phyloP scores from a whole-genome alignment of 2,797 vertebrate species.

The Notolabrus celidotus region DNA sequence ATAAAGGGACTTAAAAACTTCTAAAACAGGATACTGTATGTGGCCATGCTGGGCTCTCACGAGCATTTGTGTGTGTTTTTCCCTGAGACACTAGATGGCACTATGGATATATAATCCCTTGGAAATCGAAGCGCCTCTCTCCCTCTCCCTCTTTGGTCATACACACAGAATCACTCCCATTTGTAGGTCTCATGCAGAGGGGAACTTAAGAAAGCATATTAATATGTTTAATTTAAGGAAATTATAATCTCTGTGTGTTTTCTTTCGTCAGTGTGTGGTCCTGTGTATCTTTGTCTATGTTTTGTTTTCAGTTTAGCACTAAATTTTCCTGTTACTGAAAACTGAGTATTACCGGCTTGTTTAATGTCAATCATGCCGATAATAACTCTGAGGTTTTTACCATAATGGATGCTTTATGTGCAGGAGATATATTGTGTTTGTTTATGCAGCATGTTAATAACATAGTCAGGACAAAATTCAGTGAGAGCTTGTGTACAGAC shows the following conservation, averaged over 20 bases:
- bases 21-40: no score
- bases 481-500: slow-evolving; percentile 27
- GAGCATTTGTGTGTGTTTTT: slow-evolving; percentile 47
- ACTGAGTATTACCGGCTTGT: neutral
- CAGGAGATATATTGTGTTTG: neutral
- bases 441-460: neutral
- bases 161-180: slow-evolving; percentile 16
- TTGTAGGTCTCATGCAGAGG: slow-evolving; percentile 40
- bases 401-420: slow-evolving; percentile 4
- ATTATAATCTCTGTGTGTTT: slow-evolving; percentile 15
- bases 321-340: neutral
- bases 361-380: neutral
- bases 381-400: neutral
- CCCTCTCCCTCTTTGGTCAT: neutral
- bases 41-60: neutral
- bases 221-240: neutral
- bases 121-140: slow-evolving; percentile 23
- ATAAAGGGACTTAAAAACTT: no score
- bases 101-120: slow-evolving; percentile 77
- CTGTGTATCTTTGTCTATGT: neutral
- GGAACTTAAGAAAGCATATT: slow-evolving; percentile 21
- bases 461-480: neutral
- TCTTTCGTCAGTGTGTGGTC: neutral
- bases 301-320: neutral
- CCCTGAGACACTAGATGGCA: slow-evolving; percentile 86